Conservation (phyloP, 2,888 invertebrate species). For the Nomada lathburiana region DNA sequence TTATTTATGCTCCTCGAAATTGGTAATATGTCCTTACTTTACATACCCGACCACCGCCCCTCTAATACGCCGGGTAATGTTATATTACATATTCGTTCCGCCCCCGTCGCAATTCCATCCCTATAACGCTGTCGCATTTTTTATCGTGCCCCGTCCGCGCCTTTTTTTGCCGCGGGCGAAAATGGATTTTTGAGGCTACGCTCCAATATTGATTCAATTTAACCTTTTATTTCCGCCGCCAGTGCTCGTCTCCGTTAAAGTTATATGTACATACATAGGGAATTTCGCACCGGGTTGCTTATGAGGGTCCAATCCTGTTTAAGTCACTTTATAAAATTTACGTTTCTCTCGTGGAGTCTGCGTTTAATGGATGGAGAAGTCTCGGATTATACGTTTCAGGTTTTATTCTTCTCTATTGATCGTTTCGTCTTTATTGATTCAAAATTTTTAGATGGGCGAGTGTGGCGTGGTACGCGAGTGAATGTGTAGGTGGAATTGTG, state of each 20-base stretch:
- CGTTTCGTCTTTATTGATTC: no score
- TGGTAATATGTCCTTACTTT: conserved; percentile 63
- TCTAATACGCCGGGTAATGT: conserved; percentile 52
- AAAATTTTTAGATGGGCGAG: no score
- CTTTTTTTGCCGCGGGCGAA: background rate
- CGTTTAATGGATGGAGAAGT: no score
- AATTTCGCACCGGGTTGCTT: background rate
- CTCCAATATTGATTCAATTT: conserved; percentile 22
- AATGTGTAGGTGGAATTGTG: no score
- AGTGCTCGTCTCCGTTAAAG: background rate
- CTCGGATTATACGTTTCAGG: no score
- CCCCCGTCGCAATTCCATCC: conserved; percentile 39
- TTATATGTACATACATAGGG: background rate
- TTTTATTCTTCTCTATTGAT: no score
- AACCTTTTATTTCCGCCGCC: background rate
- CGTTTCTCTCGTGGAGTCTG: no score
- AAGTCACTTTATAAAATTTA: background rate
- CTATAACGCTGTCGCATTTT: conserved; percentile 18
- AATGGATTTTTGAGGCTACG: conserved; percentile 9
- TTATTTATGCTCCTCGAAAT: conserved; percentile 62
- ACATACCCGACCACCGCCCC: conserved; percentile 38
- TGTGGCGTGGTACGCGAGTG: no score
- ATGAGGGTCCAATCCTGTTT: background rate
- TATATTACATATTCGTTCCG: conserved; percentile 60
- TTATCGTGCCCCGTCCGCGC: background rate